Percentiles rank a stretch among this genome's conserved stretches.
Evolutionary conservation across 1,140 invertebrate species (phyloP).

Genomic region (Drosophila equinoxialis): DNA sequence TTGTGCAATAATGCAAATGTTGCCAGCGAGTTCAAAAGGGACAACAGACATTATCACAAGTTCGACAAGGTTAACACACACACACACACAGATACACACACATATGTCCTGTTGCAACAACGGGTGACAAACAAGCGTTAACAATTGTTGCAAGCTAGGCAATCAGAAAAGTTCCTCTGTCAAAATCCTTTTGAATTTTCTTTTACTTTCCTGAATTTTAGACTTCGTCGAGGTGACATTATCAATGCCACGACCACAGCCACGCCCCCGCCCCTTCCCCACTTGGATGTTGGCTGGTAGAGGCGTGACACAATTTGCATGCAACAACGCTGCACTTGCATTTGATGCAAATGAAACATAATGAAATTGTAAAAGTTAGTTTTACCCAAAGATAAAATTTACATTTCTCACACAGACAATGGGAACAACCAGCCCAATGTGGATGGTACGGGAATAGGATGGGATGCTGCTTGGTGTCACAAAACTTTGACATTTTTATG

Average conservation of each 20-base stretch:
- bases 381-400: conserved; percentile 73
- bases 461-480: conserved; percentile 18
- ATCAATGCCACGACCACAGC: conserved; percentile 27
- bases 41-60: neutral
- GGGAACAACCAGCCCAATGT: neutral
- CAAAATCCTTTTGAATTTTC: conserved; percentile 8
- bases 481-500: conserved; percentile 78
- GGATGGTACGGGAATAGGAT: too few relatives aligned
- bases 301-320: conserved; percentile 61
- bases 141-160: conserved; percentile 28
- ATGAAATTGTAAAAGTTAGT: conserved; percentile 80
- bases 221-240: conserved; percentile 15
- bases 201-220: conserved; percentile 1
- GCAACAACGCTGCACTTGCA: conserved; percentile 46
- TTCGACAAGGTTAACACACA: conserved; percentile 23
- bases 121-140: neutral
- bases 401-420: conserved; percentile 69
- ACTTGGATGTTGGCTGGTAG: neutral
- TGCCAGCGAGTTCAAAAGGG: neutral
- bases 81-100: neutral
- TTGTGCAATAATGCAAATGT: conserved; percentile 1
- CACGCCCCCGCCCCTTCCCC: neutral
- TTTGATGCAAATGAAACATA: conserved; percentile 77
- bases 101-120: neutral
- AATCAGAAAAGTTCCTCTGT: conserved; percentile 14